Base-by-base conservation (phyloP, 2,113 vertebrate species). In the Sula dactylatra region DNA sequence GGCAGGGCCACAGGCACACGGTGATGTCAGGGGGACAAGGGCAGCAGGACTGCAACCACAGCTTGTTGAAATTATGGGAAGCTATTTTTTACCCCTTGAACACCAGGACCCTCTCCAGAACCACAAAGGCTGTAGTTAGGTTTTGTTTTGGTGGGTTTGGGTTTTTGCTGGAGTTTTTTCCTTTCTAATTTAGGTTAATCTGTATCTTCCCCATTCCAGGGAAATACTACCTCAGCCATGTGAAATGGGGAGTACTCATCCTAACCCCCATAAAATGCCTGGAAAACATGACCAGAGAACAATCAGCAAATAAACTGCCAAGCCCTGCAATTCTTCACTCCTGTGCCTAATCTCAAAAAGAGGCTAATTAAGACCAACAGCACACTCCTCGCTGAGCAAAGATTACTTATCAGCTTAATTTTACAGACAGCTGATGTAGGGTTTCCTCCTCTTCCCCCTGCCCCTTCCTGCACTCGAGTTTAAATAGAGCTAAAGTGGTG, bases 311-410 rank as follows among this genome's bases (percentile, higher is more conserved):
- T 71, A 79, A 91, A 91, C 31, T 71, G 17, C 61, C 88, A 91
- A 61, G 59, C 38, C 77, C 70, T 80, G 54, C 88, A 87, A 74
- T 61, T 89, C 93, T 76, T 66, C 54, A 56, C 25, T 94, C 40
- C 69, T 44, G 36, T 76, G 62, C 65, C 83, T 92, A 24, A 89
- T 91, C 69, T 52, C 4, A 0, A 91, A 91, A 94, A 70, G 86
- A 90, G 56, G 25, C 49, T 85, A 90, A 94, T 94, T 90, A 94
- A 91, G 65, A 69, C 54, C 94, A 91, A 49, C 81, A 85, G 58
- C 70, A 72, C 38, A 62, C 61, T 95, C 67, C 62, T 93, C 3
- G 0, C 19, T 1, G 38, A 85, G 83, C 73, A 94, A 87, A 84
- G 61, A 80, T 94, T 79, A 79, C 52, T 92, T 81, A 71, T 56